Evolutionary conservation across 2,888 invertebrate genomes (phyloP).

Genomic region (Eilema caniola): DNA sequence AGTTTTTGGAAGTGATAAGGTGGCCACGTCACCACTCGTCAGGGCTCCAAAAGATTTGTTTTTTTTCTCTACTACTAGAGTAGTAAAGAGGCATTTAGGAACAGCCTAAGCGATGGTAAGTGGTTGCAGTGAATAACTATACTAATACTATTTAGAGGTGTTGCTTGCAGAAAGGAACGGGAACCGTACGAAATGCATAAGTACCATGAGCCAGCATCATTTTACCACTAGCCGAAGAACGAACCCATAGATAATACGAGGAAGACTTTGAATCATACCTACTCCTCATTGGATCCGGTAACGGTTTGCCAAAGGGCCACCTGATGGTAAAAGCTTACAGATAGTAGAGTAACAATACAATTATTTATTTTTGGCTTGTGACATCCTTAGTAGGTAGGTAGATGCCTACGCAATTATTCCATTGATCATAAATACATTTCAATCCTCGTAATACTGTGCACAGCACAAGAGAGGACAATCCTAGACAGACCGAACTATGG

Average conservation of each 20-base stretch:
- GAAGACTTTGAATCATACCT: background rate
- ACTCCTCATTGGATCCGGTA: background rate
- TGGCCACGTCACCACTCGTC: background rate
- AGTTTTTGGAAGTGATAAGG: background rate
- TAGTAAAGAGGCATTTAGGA: background rate
- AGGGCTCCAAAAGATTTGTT: background rate
- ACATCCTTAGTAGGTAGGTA: background rate
- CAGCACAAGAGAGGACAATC: slow-evolving; percentile 11
- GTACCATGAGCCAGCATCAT: background rate
- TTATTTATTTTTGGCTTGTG: background rate
- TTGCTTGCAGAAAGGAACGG: background rate
- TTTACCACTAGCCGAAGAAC: background rate
- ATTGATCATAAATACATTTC: slow-evolving; percentile 15
- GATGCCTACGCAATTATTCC: slow-evolving; percentile 14
- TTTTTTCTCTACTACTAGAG: background rate
- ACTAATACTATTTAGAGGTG: background rate
- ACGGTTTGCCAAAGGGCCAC: background rate
- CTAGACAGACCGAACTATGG: slow-evolving; percentile 11
- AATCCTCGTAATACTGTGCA: slow-evolving; percentile 8
- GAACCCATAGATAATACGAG: background rate
- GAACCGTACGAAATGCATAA: background rate
- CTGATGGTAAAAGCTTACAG: no score
- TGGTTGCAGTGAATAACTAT: no score
- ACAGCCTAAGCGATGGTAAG: background rate
- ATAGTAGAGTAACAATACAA: slow-evolving; percentile 11